A percentile compares a stretch with the other conserved stretches of the same genome.
phyloP scores from a whole-genome alignment of 2,888 invertebrate species.

The Deladenus siricidicola region DNA sequence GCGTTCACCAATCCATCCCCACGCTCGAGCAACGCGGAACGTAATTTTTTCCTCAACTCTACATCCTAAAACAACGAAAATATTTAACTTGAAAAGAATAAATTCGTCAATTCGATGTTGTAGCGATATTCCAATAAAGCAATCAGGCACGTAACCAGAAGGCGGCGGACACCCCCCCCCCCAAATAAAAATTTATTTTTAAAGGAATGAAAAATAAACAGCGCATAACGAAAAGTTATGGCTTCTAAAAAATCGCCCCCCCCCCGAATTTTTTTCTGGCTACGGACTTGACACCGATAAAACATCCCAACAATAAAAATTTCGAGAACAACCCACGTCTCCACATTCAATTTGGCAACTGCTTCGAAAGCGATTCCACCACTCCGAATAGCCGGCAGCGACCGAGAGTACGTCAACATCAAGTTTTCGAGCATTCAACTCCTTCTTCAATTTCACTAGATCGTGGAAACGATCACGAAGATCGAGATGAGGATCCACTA shows the following conservation, averaged over 20 bases:
- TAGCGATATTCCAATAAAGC: too few relatives aligned
- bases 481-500: conserved; percentile 44
- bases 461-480: conserved; percentile 28
- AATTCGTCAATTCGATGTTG: background rate
- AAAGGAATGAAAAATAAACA: too few relatives aligned
- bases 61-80: background rate
- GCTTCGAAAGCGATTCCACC: background rate
- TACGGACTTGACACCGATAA: too few relatives aligned
- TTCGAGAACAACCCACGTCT: background rate
- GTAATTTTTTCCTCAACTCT: background rate
- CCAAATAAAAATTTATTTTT: background rate
- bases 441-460: conserved; percentile 19
- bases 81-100: background rate
- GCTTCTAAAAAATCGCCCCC: too few relatives aligned
- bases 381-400: conserved; percentile 1
- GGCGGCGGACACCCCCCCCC: too few relatives aligned
- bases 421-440: conserved; percentile 26
- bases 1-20: conserved; percentile 4
- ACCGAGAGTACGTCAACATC: conserved; percentile 17
- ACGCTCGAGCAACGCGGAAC: background rate
- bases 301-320: too few relatives aligned
- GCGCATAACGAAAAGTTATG: too few relatives aligned
- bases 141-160: too few relatives aligned
- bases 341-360: background rate
- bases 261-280: too few relatives aligned